Evolutionary conservation across 2,888 invertebrate species (phyloP), one percentile per base, ranked within the genome.

Genomic region (Andrena haemorrhoa): DNA sequence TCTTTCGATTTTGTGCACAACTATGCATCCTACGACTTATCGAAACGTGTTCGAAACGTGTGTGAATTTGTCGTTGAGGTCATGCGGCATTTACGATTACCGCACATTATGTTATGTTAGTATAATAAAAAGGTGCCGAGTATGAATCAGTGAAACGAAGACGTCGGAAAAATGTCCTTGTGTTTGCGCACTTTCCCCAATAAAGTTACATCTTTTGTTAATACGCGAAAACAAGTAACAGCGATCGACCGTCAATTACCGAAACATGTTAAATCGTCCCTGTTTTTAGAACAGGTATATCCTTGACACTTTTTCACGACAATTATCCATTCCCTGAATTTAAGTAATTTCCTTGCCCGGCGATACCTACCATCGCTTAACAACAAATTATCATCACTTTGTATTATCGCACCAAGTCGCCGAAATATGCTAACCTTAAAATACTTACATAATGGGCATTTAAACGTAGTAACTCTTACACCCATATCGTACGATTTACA

Each of bases 161-260:
- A 47, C 10, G 56, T 29, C 0, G 26, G 16, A 72, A 91, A 92
- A 91, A 96, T 96, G 96, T 95, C 96, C 89, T 94, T 95, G 90
- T 95, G 95, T 89, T 94, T 96, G 89, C 95, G 96, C 86, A 94
- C 95, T 58, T 92, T 95, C 84, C 94, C 95, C n/a, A 94, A 94
- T 88, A 95, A 95, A 94, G 93, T 95, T 88, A 92, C 95, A 84
- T 95, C 95, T 56, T 94, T 95, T 79, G 94, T 95, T 91, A 94
- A 95, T 73, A 94, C 95, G 33, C 95, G 95, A 93, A 95, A 93
- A 91, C 95, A 95, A 92, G 92, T 95, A 78, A 94, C 94, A 91
- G 95, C 95, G 87, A 92, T 95, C 86, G 93, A 95, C 89, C 94
- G 94, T 92, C 95, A 95, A 93, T 93, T 95, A 87, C 94, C 90